phyloP scores from a whole-genome alignment of 2,888 invertebrate species.

The Oxystoma pomonae region DNA sequence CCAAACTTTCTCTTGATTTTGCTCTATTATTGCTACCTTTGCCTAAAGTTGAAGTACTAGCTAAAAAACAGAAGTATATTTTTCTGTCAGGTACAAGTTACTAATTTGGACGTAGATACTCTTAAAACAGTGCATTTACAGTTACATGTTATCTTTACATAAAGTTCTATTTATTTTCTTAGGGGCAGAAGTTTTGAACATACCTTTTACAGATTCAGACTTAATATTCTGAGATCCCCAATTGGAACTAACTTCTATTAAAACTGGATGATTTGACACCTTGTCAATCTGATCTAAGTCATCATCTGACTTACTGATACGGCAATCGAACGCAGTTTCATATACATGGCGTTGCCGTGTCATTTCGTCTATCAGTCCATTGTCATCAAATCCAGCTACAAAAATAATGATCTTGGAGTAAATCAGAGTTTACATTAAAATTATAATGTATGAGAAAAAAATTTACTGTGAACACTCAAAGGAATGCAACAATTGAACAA shows the following conservation, averaged over 20 bases:
- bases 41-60: neutral
- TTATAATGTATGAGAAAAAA: neutral
- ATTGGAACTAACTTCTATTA: conserved; percentile 54
- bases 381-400: conserved; percentile 41
- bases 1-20: conserved; percentile 13
- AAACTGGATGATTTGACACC: conserved; percentile 74
- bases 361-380: conserved; percentile 56
- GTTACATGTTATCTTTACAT: too few species aligned
- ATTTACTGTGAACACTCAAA: neutral
- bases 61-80: neutral
- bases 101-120: too few species aligned
- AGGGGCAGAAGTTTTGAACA: too few species aligned
- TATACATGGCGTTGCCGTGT: conserved; percentile 72
- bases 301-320: conserved; percentile 74
- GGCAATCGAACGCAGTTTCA: conserved; percentile 87
- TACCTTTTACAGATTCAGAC: neutral
- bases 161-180: too few species aligned
- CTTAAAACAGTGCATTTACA: too few species aligned
- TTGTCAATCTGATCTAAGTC: conserved; percentile 79
- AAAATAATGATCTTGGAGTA: neutral
- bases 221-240: conserved; percentile 28
- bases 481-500: too few species aligned
- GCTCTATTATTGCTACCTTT: conserved; percentile 45
- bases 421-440: neutral
- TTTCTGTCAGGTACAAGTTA: too few species aligned